These are phyloP conservation scores for Trematomus loennbergii DNA, from an alignment of 2,113 vertebrate genomes.

Conservation along the genomic window DNA sequence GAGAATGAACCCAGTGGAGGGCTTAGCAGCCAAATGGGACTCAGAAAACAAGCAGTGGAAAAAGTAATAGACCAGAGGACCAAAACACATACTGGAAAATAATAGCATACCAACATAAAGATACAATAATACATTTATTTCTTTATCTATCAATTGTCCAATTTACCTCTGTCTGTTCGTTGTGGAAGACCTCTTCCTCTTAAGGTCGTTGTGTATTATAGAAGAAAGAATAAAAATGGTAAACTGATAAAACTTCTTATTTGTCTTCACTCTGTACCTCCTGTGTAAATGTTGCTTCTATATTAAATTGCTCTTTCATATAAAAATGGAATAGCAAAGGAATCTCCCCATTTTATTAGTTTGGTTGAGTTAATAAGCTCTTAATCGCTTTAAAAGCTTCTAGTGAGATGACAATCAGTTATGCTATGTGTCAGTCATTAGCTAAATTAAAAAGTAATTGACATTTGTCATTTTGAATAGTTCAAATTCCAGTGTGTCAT, in stretches of 20 bases:
- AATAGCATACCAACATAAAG: constrained; percentile 61
- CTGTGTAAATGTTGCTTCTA: background rate
- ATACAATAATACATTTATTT: constrained; percentile 61
- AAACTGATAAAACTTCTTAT: constrained; percentile 20
- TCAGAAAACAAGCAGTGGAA: constrained; percentile 97
- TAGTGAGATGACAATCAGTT: background rate
- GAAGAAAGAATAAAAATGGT: constrained; percentile 86
- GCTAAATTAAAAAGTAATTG: background rate
- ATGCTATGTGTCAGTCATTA: background rate
- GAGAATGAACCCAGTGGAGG: constrained; percentile 89
- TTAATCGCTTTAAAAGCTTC: no score
- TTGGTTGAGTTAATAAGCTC: no score
- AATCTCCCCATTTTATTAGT: background rate
- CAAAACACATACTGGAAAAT: constrained; percentile 56
- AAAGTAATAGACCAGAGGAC: constrained; percentile 85
- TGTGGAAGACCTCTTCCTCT: constrained; percentile 84
- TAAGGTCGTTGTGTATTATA: constrained; percentile 78
- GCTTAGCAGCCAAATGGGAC: constrained; percentile 93
- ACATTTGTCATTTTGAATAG: background rate
- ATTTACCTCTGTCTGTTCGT: constrained; percentile 79
- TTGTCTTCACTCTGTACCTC: background rate
- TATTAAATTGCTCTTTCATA: background rate
- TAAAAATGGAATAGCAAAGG: background rate
- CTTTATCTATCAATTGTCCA: constrained; percentile 78
- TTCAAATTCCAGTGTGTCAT: background rate